phyloP scores from a whole-genome alignment of 2,888 invertebrate genomes.

The Tachina grossa region DNA sequence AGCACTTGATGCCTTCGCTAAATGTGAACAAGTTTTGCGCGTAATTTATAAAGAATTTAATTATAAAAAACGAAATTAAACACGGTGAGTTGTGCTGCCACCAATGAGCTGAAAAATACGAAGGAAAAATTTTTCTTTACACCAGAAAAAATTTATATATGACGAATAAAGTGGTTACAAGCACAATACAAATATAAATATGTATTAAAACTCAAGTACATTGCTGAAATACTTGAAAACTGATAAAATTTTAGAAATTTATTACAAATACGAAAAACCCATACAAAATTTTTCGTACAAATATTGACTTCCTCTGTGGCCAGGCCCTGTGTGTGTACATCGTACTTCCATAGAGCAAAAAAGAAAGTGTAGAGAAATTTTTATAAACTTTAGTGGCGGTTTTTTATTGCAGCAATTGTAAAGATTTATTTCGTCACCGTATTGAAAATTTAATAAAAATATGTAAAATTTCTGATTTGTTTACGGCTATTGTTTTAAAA shows the following conservation, averaged over 20 bases:
- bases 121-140: slow-evolving; percentile 55
- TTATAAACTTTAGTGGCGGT: slow-evolving; percentile 69
- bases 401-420: slow-evolving; percentile 39
- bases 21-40: slow-evolving; percentile 77
- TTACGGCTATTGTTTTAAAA: neutral
- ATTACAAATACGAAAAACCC: neutral
- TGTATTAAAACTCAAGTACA: neutral
- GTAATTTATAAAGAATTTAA: slow-evolving; percentile 66
- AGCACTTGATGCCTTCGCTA: slow-evolving; percentile 64
- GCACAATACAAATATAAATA: slow-evolving; percentile 40
- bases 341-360: slow-evolving; percentile 64
- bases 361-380: slow-evolving; percentile 82
- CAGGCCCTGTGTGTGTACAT: slow-evolving; percentile 67
- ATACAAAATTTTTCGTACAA: slow-evolving; percentile 46
- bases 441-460: slow-evolving; percentile 4
- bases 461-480: neutral
- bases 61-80: slow-evolving; percentile 75
- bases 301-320: slow-evolving; percentile 52
- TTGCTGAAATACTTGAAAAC: slow-evolving; percentile 21
- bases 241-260: neutral
- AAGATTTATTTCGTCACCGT: slow-evolving; percentile 25
- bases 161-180: slow-evolving; percentile 49
- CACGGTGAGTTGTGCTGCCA: slow-evolving; percentile 78
- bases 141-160: slow-evolving; percentile 28
- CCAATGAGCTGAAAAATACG: slow-evolving; percentile 56